A percentile compares a stretch with the other conserved stretches of the same genome.
Evolutionary conservation across 2,888 invertebrate species (phyloP).

Genomic region (Microdon myrmicae): DNA sequence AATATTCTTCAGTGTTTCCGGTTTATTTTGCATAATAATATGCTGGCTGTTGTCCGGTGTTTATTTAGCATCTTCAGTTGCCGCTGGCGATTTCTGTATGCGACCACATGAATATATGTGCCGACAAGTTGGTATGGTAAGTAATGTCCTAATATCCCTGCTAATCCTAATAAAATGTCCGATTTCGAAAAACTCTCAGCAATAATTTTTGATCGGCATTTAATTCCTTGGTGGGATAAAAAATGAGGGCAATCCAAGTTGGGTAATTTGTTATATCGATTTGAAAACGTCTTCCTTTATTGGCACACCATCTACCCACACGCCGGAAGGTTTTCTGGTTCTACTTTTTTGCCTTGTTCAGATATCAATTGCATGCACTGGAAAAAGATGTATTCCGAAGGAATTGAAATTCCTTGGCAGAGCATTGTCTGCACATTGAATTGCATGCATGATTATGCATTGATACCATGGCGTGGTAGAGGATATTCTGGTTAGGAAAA

Average conservation of each 20-base stretch:
- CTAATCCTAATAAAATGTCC: background rate
- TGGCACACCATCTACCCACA: constrained; percentile 20
- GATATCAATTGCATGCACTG: constrained; percentile 45
- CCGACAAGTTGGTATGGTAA: constrained; percentile 66
- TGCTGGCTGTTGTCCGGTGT: constrained; percentile 90
- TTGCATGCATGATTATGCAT: constrained; percentile 34
- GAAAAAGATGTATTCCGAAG: constrained; percentile 29
- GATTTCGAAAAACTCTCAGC: constrained; percentile 26
- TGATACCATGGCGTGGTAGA: constrained; percentile 5
- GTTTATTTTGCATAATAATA: constrained; percentile 69
- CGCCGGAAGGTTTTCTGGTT: constrained; percentile 31
- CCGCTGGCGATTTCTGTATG: constrained; percentile 85
- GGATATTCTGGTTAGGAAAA: too few species aligned
- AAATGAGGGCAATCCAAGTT: constrained; percentile 6
- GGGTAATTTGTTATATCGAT: constrained; percentile 43
- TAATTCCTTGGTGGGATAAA: constrained; percentile 7
- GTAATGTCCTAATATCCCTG: constrained; percentile 28
- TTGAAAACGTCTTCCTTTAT: constrained; percentile 41
- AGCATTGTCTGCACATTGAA: constrained; percentile 42
- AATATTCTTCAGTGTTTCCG: constrained; percentile 89
- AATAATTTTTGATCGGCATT: constrained; percentile 45
- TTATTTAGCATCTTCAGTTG: constrained; percentile 86
- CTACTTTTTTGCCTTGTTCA: constrained; percentile 16
- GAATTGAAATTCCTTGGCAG: constrained; percentile 40
- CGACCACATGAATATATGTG: constrained; percentile 75